Evolutionary conservation across 2,888 invertebrate genomes (phyloP).

Genomic region (Thymelicus acteon): DNA sequence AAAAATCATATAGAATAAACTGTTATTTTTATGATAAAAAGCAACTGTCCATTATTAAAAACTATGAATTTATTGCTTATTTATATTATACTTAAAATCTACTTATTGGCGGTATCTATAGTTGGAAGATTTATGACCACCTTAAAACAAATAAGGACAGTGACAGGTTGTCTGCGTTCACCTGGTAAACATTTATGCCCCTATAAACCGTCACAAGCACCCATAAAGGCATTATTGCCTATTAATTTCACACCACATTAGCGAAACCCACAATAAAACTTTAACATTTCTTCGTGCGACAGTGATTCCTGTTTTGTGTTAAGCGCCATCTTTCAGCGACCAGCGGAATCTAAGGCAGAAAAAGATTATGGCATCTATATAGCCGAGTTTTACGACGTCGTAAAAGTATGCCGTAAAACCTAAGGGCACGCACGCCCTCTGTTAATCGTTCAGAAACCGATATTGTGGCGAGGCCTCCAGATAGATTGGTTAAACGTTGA

Average conservation of each 20-base stretch:
- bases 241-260: conserved; percentile 85
- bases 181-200: conserved; percentile 75
- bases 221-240: conserved; percentile 84
- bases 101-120: neutral
- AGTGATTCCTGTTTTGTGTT: conserved; percentile 76
- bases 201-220: conserved; percentile 78
- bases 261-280: conserved; percentile 84
- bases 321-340: conserved; percentile 75
- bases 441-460: conserved; percentile 85
- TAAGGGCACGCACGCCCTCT: conserved; percentile 84
- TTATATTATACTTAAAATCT: too few relatives aligned
- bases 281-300: conserved; percentile 75
- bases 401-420: conserved; percentile 83
- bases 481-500: conserved; percentile 81
- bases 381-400: conserved; percentile 79
- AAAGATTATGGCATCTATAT: conserved; percentile 83
- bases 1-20: too few relatives aligned
- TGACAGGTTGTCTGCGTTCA: conserved; percentile 61
- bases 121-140: conserved; percentile 57
- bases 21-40: too few relatives aligned
- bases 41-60: too few relatives aligned
- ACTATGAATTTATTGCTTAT: too few relatives aligned
- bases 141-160: conserved; percentile 69
- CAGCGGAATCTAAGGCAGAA: conserved; percentile 65
- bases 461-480: conserved; percentile 81